Base-by-base conservation (phyloP, 2,113 vertebrate genomes). In the Orientallactaga bullata region DNA sequence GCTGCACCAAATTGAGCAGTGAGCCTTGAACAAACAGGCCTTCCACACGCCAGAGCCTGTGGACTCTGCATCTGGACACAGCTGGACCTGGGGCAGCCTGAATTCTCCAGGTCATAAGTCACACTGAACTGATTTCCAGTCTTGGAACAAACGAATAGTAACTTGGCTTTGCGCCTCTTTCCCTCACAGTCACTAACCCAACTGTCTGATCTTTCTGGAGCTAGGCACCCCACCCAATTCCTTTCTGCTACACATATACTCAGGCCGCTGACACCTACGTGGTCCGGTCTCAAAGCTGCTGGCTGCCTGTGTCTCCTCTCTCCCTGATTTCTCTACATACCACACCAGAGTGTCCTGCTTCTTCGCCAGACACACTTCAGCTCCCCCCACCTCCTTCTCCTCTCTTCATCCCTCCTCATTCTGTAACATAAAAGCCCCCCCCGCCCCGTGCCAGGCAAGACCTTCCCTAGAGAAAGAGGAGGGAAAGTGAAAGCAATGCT, bases 31-130 rank as follows among this genome's bases (percentile, higher is more conserved):
- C 16, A 42, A 72, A 42, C 30, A 76, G 24, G 61, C 20, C 28
- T 82, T 42, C 42, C 42, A 32, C 51, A 61, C 39, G 47, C 55
- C 30, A 0, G 83, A 32, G 76, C 30, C 61, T 86, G 28, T 58
- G 88, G 42, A 35, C 21, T 72, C 80, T 7, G 28, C 63, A 78
- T 95, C 91, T 95, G 83, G 68, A 95, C 73, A 51, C 3, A 37
- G 82, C 76, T 55, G 61, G 89, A 23, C 89, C 82, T 3, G 32
- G 55, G 86, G 39, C n/a, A 68, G 79, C 71, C 76, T 42, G 58
- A 35, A 90, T 84, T 92, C 88, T 86, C 72, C 61, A 76, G 85
- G 95, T 92, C 80, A 63, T 76, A 92, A 74, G 84, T 91, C 94
- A 93, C 1, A 0, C 61, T 71, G 89, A 63, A 0, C 61, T 78